Base-by-base conservation (phyloP, 2,113 vertebrate genomes). In the Oenanthe melanoleuca region DNA sequence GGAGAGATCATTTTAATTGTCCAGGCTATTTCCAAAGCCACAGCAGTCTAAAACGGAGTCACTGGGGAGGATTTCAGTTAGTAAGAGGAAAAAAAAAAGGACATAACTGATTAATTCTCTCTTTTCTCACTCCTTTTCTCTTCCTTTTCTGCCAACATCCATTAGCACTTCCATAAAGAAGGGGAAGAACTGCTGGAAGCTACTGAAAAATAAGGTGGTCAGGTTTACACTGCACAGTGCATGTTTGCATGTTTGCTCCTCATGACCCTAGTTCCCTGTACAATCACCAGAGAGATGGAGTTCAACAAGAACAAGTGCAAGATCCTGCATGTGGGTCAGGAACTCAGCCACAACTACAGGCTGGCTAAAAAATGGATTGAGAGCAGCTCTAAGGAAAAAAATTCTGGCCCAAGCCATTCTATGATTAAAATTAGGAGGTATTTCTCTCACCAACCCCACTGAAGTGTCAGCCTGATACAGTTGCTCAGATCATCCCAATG, bases 71-170 rank as follows among this genome's bases (percentile, higher is more conserved):
- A 73, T 86, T 94, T 95, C 31, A 59, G 50, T 91, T 88, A 89
- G n/a, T 47, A 91, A 91, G 33, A 61, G 16, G 19, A 4, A 16
- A 16, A 20, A 18, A 11, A 47, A 26, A 45, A 29, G 21, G 6
- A 15, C 31, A 28, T 33, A 69, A 33, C 67, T 96, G 34, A 89
- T 84, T 75, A 96, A 92, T 94, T 86, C 28, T 95, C 21, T 78
- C 7, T 44, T 70, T 73, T 52, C 60, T 8, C 21, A 38, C 47
- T 82, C 20, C 18, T 26, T 70, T 80, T 73, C 16, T 28, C 38
- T 82, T 82, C 11, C 33, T 45, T 89, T 93, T 61, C 67, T 92
- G 50, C 55, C 42, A 81, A 45, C 19, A 86, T 81, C 72, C 29
- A 38, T 88, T 67, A 78, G 31, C n/a, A 64, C 44, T 82, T 84